phyloP scores from a whole-genome alignment of 1,140 invertebrate genomes.

The Dysdera silvatica region DNA sequence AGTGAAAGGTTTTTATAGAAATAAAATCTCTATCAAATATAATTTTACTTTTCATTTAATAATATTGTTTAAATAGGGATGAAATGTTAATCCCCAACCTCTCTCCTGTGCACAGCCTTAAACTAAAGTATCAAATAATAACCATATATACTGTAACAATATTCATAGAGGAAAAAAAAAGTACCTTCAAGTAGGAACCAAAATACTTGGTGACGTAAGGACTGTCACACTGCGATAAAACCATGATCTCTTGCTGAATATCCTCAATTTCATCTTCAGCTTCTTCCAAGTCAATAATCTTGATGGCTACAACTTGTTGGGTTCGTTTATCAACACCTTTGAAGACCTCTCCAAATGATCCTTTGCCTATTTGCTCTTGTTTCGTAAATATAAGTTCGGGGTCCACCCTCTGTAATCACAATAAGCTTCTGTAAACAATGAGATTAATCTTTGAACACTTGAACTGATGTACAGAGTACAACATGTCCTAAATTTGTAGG shows the following conservation, averaged over 20 bases:
- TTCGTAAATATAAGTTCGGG: constrained; percentile 98
- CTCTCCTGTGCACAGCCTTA: too few species aligned
- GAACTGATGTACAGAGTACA: too few species aligned
- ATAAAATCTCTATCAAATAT: too few species aligned
- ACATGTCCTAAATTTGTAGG: too few species aligned
- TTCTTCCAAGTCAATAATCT: constrained; percentile 98
- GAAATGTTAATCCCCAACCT: too few species aligned
- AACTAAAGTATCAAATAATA: too few species aligned
- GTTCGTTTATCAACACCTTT: constrained; percentile 97
- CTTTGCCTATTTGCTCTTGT: constrained; percentile 97
- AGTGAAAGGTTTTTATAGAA: too few species aligned
- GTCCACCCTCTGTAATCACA: constrained; percentile 54
- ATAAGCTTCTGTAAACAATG: background rate
- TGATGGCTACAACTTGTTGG: constrained; percentile 96
- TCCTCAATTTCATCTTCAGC: constrained; percentile 99
- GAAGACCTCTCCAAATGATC: constrained; percentile 98
- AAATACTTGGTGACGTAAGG: constrained; percentile 98
- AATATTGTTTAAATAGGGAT: too few species aligned
- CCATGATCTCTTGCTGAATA: constrained; percentile 98
- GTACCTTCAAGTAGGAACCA: constrained; percentile 89
- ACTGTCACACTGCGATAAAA: constrained; percentile 94
- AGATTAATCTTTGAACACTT: too few species aligned
- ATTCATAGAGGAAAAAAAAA: too few species aligned
- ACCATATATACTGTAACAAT: too few species aligned
- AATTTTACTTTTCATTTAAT: too few species aligned